Percentiles rank a stretch among this genome's conserved stretches.
Conservation (phyloP, 2,888 invertebrate species). For the Microchrysa polita region DNA sequence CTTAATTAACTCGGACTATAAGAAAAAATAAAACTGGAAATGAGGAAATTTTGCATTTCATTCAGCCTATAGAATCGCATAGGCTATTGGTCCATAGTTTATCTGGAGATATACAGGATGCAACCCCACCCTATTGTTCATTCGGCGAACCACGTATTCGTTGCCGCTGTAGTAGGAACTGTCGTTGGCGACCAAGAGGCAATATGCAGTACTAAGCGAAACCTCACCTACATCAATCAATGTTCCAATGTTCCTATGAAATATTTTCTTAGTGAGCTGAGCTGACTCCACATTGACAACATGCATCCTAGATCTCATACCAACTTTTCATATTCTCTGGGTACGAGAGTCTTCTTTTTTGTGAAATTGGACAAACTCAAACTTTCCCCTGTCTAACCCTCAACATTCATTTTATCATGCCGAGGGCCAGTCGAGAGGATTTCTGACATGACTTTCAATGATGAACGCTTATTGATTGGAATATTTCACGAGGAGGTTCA, state of each 20-base stretch:
- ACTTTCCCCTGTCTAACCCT: background rate
- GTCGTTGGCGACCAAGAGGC: conserved; percentile 22
- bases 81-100: conserved; percentile 14
- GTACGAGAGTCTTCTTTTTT: conserved; percentile 20
- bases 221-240: conserved; percentile 21
- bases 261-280: conserved; percentile 30
- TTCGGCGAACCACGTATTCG: conserved; percentile 46
- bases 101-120: conserved; percentile 39
- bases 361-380: conserved; percentile 28
- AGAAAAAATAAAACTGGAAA: conserved; percentile 16
- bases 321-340: background rate
- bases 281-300: background rate
- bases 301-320: background rate
- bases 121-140: conserved; percentile 44
- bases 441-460: conserved; percentile 42
- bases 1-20: conserved; percentile 50
- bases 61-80: conserved; percentile 5
- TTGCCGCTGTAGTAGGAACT: conserved; percentile 31
- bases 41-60: conserved; percentile 46
- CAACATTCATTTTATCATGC: background rate
- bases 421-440: conserved; percentile 22
- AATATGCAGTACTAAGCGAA: conserved; percentile 2
- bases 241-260: conserved; percentile 16
- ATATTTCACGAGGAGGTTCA: conserved; percentile 48
- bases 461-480: conserved; percentile 49